Percentiles rank a stretch among this genome's conserved stretches.
phyloP scores from a whole-genome alignment of 2,113 vertebrate species.

The Leuciscus idus region DNA sequence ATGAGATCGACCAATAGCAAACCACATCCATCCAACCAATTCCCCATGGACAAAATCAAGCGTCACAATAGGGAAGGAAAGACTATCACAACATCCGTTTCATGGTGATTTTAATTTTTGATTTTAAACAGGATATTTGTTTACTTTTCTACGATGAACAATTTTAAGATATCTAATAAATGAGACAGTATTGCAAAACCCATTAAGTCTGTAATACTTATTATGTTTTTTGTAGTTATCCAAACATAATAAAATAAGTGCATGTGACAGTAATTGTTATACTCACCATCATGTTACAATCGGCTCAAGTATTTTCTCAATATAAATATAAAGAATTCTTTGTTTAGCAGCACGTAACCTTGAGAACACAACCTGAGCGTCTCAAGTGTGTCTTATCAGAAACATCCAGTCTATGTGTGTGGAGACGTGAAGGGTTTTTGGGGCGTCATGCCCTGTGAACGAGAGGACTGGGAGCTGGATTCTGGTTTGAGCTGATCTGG shows the following conservation, averaged over 20 bases:
- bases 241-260: slow-evolving; percentile 30
- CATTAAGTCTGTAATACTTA: background rate
- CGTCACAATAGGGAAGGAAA: too few species aligned
- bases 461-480: slow-evolving; percentile 58
- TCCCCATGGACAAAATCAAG: too few species aligned
- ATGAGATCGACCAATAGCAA: too few species aligned
- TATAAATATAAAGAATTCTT: slow-evolving; percentile 50
- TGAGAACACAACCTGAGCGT: slow-evolving; percentile 26
- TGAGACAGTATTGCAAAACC: background rate
- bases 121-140: background rate
- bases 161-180: background rate
- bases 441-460: slow-evolving; percentile 68
- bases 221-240: background rate
- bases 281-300: background rate
- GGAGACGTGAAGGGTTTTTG: slow-evolving; percentile 59
- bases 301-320: slow-evolving; percentile 12
- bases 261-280: slow-evolving; percentile 3
- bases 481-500: slow-evolving; percentile 58
- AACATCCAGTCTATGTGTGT: slow-evolving; percentile 57
- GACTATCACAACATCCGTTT: too few species aligned
- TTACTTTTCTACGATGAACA: background rate
- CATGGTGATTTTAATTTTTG: background rate
- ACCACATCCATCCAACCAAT: too few species aligned
- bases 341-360: slow-evolving; percentile 45
- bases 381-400: slow-evolving; percentile 26